phyloP scores from a whole-genome alignment of 2,797 vertebrate species.

The Hylomyscus alleni region DNA sequence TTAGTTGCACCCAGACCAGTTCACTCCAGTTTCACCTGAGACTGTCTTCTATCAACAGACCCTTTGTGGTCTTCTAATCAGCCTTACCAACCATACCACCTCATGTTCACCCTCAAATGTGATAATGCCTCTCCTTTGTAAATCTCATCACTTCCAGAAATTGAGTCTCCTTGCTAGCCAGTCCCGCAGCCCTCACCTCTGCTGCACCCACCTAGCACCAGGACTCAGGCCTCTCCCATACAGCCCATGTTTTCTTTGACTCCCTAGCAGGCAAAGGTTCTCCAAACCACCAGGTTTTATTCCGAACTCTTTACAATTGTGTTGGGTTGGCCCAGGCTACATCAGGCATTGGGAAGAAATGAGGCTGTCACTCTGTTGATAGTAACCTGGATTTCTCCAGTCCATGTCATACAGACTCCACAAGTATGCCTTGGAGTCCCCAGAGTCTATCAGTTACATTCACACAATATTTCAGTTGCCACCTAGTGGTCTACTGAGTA shows the following conservation, averaged over 20 bases:
- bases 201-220: neutral
- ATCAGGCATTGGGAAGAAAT: slow-evolving; percentile 26
- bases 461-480: slow-evolving; percentile 51
- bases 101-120: neutral
- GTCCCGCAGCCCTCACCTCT: neutral
- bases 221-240: neutral
- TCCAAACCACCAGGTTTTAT: neutral
- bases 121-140: neutral
- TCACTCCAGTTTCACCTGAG: neutral
- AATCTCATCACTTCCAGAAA: neutral
- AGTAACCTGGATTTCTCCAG: slow-evolving; percentile 27
- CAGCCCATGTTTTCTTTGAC: neutral
- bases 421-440: neutral
- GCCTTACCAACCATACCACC: neutral
- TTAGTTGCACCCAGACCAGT: neutral
- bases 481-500: slow-evolving; percentile 20
- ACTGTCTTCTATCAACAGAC: neutral
- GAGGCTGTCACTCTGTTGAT: neutral
- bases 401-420: neutral
- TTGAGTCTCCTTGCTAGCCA: fast-evolving
- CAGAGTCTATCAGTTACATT: neutral
- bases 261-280: neutral
- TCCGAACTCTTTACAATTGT: neutral
- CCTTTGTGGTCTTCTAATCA: neutral
- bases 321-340: neutral